phyloP scores from a whole-genome alignment of 2,888 invertebrate species.

The Chaetogeoica ovagalla region DNA sequence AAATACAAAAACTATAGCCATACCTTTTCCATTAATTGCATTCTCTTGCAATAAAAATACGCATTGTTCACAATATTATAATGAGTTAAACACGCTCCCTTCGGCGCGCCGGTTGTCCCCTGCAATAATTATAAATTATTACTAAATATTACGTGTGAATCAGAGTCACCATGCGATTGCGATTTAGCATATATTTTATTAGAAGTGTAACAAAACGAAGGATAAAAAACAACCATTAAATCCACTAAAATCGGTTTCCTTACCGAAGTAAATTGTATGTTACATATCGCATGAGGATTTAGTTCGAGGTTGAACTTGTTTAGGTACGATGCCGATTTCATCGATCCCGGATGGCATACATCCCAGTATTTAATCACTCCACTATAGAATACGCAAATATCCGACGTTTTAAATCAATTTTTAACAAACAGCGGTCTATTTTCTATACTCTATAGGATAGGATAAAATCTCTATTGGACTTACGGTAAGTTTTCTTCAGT shows the following conservation, averaged over 20 bases:
- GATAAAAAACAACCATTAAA: not conserved
- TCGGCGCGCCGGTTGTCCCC: conserved; percentile 81
- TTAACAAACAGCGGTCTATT: no score
- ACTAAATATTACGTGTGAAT: not conserved
- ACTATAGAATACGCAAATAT: conserved; percentile 29
- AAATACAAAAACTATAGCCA: not conserved
- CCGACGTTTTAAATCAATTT: no score
- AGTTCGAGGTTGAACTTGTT: conserved; percentile 58
- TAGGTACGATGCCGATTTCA: conserved; percentile 41
- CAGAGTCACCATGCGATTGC: not conserved
- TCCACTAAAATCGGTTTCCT: conserved; percentile 50
- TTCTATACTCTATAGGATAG: no score
- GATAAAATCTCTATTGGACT: conserved; percentile 57
- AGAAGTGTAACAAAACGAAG: not conserved
- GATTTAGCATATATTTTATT: not conserved
- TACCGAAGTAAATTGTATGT: conserved; percentile 81
- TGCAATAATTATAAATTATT: conserved; percentile 56
- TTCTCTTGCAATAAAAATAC: conserved; percentile 65
- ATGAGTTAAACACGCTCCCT: conserved; percentile 74
- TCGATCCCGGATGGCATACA: conserved; percentile 41
- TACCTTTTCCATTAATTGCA: conserved; percentile 55
- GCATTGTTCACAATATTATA: conserved; percentile 77
- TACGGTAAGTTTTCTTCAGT: conserved; percentile 64
- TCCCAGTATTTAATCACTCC: conserved; percentile 54
- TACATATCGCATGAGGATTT: conserved; percentile 70